Conservation (phyloP, 2,888 invertebrate species). For the Hirudinaria manillensis region DNA sequence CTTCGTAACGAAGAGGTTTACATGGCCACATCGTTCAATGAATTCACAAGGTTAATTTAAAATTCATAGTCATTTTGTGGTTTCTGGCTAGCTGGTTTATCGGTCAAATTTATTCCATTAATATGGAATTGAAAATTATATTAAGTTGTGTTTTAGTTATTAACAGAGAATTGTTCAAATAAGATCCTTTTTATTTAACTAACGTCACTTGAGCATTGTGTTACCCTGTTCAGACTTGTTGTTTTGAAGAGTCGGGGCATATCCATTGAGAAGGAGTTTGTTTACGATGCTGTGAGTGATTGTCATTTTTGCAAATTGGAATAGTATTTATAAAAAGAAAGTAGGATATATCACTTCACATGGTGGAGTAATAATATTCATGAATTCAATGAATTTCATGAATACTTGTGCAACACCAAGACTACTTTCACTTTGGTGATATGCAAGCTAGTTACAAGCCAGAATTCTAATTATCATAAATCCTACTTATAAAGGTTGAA, state of each 20-base stretch:
- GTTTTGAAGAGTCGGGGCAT: conserved; percentile 64
- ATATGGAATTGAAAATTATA: not conserved
- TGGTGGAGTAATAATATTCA: too few relatives aligned
- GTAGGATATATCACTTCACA: too few relatives aligned
- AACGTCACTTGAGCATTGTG: not conserved
- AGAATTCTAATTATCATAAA: too few relatives aligned
- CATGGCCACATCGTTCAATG: conserved; percentile 80
- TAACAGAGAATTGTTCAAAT: too few relatives aligned
- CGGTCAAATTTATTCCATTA: not conserved
- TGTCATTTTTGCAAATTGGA: not conserved
- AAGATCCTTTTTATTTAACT: too few relatives aligned
- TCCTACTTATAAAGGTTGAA: conserved; percentile 15
- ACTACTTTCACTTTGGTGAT: too few relatives aligned
- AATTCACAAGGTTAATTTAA: conserved; percentile 62
- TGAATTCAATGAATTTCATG: too few relatives aligned
- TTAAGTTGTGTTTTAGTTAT: not conserved
- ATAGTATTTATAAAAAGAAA: not conserved
- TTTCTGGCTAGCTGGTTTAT: not conserved
- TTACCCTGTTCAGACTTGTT: conserved; percentile 52
- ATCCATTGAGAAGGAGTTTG: conserved; percentile 58
- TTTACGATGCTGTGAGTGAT: conserved; percentile 65
- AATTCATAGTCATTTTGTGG: not conserved
- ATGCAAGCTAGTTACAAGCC: too few relatives aligned
- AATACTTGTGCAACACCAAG: too few relatives aligned
- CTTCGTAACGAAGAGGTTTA: conserved; percentile 84